Evolutionary conservation across 2,888 invertebrate species (phyloP).

Genomic region (Cyrtodaria siliqua): DNA sequence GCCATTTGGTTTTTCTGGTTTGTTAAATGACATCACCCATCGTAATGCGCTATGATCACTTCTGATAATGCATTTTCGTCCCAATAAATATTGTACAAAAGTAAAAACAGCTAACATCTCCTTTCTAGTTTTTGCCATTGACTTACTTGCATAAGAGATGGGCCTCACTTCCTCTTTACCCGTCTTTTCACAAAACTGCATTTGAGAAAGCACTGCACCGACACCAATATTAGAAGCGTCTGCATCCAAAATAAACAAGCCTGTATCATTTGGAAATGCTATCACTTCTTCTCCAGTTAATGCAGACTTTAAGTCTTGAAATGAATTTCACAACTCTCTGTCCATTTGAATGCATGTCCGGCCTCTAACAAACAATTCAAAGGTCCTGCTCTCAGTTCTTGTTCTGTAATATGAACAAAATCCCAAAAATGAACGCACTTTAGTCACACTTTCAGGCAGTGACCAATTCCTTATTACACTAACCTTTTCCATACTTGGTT

Average conservation of each 20-base stretch:
- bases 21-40: constrained; percentile 6
- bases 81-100: constrained; percentile 37
- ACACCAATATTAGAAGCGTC: too few relatives aligned
- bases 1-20: neutral
- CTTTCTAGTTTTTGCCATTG: constrained; percentile 23
- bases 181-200: too few relatives aligned
- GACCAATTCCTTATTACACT: constrained; percentile 26
- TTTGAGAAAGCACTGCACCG: too few relatives aligned
- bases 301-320: constrained; percentile 36
- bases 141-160: constrained; percentile 41
- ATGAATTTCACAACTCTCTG: constrained; percentile 35
- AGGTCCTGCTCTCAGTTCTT: constrained; percentile 21
- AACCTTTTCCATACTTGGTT: neutral
- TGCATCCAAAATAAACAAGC: too few relatives aligned
- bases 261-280: too few relatives aligned
- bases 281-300: constrained; percentile 34
- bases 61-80: too few relatives aligned
- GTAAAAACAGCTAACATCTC: constrained; percentile 36
- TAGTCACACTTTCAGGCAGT: constrained; percentile 13
- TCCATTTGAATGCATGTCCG: too few relatives aligned
- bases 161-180: constrained; percentile 33
- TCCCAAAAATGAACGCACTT: constrained; percentile 33
- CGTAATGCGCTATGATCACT: constrained; percentile 32
- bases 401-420: constrained; percentile 37
- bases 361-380: constrained; percentile 36